These are phyloP conservation scores for Manduca sexta DNA, from an alignment of 1,140 invertebrate genomes.

Conservation along the genomic window DNA sequence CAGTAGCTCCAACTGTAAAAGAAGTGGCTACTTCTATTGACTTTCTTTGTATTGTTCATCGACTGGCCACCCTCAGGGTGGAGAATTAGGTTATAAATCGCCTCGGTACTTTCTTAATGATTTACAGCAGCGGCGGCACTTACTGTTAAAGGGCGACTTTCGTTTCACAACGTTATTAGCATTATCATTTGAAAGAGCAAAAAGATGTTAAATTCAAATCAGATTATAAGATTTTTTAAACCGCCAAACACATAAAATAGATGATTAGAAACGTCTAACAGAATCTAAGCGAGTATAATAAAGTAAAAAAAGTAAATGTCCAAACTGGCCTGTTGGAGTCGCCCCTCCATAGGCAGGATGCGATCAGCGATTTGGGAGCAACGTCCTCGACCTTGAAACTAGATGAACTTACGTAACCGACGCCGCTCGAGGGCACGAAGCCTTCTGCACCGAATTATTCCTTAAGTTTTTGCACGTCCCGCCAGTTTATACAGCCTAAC, in stretches of 20 bases:
- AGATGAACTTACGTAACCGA: constrained; percentile 69
- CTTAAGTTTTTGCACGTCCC: constrained; percentile 60
- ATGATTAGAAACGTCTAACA: neutral
- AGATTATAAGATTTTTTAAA: neutral
- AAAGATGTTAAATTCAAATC: neutral
- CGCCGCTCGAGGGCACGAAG: constrained; percentile 36
- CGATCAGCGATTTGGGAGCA: constrained; percentile 68
- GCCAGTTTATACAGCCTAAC: constrained; percentile 26
- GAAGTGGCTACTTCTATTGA: constrained; percentile 31
- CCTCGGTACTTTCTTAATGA: constrained; percentile 23
- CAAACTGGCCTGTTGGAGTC: constrained; percentile 44
- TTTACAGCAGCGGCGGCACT: constrained; percentile 27
- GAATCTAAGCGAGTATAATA: constrained; percentile 15
- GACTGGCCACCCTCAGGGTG: constrained; percentile 27
- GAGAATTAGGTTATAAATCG: constrained; percentile 25
- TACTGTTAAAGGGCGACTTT: neutral
- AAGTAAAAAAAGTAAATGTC: constrained; percentile 46
- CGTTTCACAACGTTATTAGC: neutral
- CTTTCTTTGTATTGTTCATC: constrained; percentile 19
- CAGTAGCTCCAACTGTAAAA: constrained; percentile 44
- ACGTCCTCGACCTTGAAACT: constrained; percentile 68
- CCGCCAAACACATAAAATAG: neutral
- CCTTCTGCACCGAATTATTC: constrained; percentile 61
- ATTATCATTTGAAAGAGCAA: neutral
- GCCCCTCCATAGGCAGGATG: constrained; percentile 51